Percentiles rank a stretch among this genome's conserved stretches.
Evolutionary conservation across 2,113 vertebrate genomes (phyloP).

Genomic region (Microtus montanus): DNA sequence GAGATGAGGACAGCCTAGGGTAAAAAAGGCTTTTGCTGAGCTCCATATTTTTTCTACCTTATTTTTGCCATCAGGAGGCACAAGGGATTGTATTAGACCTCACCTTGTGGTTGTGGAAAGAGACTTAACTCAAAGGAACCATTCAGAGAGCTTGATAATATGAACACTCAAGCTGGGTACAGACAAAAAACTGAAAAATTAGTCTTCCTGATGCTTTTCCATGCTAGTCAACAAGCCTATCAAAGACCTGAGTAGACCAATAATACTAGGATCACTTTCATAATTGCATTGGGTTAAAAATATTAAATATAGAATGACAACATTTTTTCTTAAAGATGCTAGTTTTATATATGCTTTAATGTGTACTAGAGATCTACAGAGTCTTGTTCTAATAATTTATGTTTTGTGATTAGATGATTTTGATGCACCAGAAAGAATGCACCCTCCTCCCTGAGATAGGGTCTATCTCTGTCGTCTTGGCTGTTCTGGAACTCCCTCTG

Average conservation of each 20-base stretch:
- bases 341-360: neutral
- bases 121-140: neutral
- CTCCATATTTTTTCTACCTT: neutral
- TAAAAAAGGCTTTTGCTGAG: neutral
- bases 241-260: neutral
- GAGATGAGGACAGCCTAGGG: neutral
- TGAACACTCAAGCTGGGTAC: neutral
- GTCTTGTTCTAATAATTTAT: neutral
- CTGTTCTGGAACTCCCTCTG: neutral
- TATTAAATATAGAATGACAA: neutral
- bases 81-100: neutral
- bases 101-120: neutral
- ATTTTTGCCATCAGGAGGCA: neutral
- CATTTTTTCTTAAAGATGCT: neutral
- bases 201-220: neutral
- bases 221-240: neutral
- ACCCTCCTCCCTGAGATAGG: neutral
- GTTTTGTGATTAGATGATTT: neutral
- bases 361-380: neutral
- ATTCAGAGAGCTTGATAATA: neutral
- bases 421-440: neutral
- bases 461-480: neutral
- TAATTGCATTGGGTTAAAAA: neutral
- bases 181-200: neutral
- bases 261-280: neutral